A percentile compares a stretch with the other conserved stretches of the same genome.
These are phyloP conservation scores for Cherax destructor DNA, from an alignment of 1,140 invertebrate genomes.

Conservation along the genomic window DNA sequence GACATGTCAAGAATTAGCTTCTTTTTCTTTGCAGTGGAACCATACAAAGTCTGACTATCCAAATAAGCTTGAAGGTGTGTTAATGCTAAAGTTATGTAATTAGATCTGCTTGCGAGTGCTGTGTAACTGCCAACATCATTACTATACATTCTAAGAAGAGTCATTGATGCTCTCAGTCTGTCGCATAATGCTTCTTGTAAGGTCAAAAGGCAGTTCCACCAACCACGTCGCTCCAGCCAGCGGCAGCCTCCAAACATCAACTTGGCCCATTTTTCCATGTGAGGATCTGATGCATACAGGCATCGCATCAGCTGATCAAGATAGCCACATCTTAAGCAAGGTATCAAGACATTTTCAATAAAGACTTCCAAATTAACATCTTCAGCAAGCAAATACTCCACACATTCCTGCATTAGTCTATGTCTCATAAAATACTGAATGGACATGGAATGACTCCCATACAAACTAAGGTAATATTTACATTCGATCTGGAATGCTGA, in stretches of 20 bases:
- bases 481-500: constrained; percentile 48
- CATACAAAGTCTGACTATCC: constrained; percentile 29
- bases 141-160: constrained; percentile 51
- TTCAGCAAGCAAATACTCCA: constrained; percentile 45
- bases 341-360: constrained; percentile 34
- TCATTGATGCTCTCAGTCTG: constrained; percentile 58
- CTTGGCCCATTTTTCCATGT: constrained; percentile 57
- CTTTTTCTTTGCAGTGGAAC: constrained; percentile 27
- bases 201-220: constrained; percentile 59
- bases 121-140: constrained; percentile 20
- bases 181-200: constrained; percentile 52
- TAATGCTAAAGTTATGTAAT: constrained; percentile 21
- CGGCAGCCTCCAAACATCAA: constrained; percentile 48
- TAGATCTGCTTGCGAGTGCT: constrained; percentile 26
- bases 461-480: constrained; percentile 57
- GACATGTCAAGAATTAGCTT: constrained; percentile 29
- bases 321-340: constrained; percentile 46
- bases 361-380: constrained; percentile 35
- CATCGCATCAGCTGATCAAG: constrained; percentile 29
- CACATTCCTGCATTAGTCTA: constrained; percentile 52
- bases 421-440: constrained; percentile 60
- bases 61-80: constrained; percentile 55
- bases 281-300: constrained; percentile 30
- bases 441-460: constrained; percentile 58
- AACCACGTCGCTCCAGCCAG: constrained; percentile 40